Evolutionary conservation across 2,888 invertebrate species (phyloP), one percentile per base, ranked within the genome.

Genomic region (Sycophila texana): DNA sequence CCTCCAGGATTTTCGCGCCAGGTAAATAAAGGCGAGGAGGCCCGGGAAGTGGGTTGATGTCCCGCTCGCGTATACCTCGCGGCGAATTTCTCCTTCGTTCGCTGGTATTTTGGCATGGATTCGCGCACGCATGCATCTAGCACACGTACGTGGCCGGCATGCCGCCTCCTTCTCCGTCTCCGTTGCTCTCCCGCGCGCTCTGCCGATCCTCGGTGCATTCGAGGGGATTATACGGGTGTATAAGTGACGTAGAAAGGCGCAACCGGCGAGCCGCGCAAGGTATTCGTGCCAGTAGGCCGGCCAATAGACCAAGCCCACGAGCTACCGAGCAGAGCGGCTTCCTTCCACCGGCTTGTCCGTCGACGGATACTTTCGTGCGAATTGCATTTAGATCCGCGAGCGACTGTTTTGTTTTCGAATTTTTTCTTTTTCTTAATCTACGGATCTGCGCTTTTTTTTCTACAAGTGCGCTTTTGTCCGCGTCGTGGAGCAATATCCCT

Each of bases 271-370:
- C 39, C 18, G 60, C 58, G 49, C 20, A 68, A 76, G 88, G 87
- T 86, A 88, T 88, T 86, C 84, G 84, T 88, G 88, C 86, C 85
- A 89, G 87, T 89, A 86, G 88, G 88, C 86, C 87, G 85, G 82
- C 60, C 83, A 83, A 82, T 87, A 87, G 87, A 88, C 87, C 87
- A 87, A 88, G 87, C 86, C 87, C 87, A 86, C 84, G 51, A 63
- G 55, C 39, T 5, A 30, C 2, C 55, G 22, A 30, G 58, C 20
- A 51, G 20, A 22, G 20, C 12, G 49, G 55, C 68, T 12, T n/a
- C 30, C 57, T 55, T 39, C 57, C 10, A 49, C 18, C 68, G 18
- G 14, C 30, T 61, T 14, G n/a, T 30, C 26, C 65, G 57, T 47
- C 30, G 16, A 7, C 60, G 4, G 14, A 26, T 63, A 26, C 39